A percentile compares a stretch with the other conserved stretches of the same genome.
Evolutionary conservation across 2,888 invertebrate species (phyloP).

Genomic region (Ochlodes sylvanus): DNA sequence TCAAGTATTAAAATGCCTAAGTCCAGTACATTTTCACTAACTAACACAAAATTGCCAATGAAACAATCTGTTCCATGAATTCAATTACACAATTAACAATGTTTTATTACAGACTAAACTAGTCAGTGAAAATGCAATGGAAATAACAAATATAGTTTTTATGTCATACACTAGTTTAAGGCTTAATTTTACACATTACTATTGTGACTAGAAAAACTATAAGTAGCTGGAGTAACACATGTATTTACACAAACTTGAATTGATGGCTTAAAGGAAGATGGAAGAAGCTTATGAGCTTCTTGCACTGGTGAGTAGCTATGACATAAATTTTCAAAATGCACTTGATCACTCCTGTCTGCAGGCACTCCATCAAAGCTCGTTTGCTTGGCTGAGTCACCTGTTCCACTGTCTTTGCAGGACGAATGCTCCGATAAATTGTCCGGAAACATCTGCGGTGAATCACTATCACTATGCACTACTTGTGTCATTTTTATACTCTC

Average conservation of each 20-base stretch:
- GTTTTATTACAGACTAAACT: slow-evolving; percentile 42
- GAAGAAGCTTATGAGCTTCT: slow-evolving; percentile 80
- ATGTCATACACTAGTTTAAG: slow-evolving; percentile 48
- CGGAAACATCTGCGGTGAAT: slow-evolving; percentile 79
- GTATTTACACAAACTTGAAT: slow-evolving; percentile 83
- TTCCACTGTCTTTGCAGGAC: slow-evolving; percentile 92
- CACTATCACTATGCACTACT: slow-evolving; percentile 81
- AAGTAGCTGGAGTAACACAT: slow-evolving; percentile 82
- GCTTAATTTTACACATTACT: slow-evolving; percentile 72
- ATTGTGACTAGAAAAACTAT: slow-evolving; percentile 84
- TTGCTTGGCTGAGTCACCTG: slow-evolving; percentile 91
- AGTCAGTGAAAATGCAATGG: slow-evolving; percentile 74
- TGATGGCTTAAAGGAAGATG: slow-evolving; percentile 81
- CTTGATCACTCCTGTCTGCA: slow-evolving; percentile 74
- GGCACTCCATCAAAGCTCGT: slow-evolving; percentile 87
- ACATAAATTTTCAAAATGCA: slow-evolving; percentile 77
- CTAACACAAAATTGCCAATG: slow-evolving; percentile 47
- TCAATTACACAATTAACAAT: slow-evolving; percentile 15
- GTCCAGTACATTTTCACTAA: slow-evolving; percentile 73
- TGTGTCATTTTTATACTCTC: slow-evolving; percentile 81
- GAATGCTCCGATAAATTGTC: slow-evolving; percentile 91
- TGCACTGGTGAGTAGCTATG: slow-evolving; percentile 79
- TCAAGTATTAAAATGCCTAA: slow-evolving; percentile 63
- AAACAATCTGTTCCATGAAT: slow-evolving; percentile 19
- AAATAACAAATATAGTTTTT: slow-evolving; percentile 51